Conservation (phyloP, 2,797 vertebrate genomes). For the Enteromius unitaeniatus region DNA sequence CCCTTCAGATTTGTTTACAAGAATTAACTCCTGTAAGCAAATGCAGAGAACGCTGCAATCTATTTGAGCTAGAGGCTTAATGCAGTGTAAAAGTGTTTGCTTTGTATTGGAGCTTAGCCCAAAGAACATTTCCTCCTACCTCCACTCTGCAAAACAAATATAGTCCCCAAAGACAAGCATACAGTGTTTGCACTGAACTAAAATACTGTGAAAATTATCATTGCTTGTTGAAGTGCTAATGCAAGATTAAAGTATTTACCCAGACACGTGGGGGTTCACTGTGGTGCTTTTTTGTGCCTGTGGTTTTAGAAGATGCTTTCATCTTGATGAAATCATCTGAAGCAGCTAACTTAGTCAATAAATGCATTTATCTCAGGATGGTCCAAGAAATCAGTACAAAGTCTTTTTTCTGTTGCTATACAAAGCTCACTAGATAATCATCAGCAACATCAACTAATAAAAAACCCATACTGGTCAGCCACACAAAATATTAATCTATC, state of each 20-base stretch:
- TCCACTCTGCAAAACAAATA: conserved; percentile 67
- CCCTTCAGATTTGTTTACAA: conserved; percentile 37
- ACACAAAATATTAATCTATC: background rate
- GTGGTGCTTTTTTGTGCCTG: conserved; percentile 55
- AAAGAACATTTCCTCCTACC: conserved; percentile 66
- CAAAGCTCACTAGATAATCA: too few species aligned
- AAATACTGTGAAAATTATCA: conserved; percentile 62
- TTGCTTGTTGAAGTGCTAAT: conserved; percentile 72
- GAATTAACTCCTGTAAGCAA: conserved; percentile 46
- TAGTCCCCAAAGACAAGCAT: conserved; percentile 72
- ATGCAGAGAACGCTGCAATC: conserved; percentile 43
- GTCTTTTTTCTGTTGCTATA: background rate
- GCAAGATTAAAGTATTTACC: conserved; percentile 79
- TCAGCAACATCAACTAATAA: background rate
- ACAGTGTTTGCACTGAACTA: conserved; percentile 70
- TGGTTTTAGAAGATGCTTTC: conserved; percentile 21
- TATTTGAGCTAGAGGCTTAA: conserved; percentile 50
- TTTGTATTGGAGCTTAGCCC: conserved; percentile 63
- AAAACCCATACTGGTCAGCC: background rate
- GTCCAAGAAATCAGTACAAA: background rate
- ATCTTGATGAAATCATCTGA: conserved; percentile 12
- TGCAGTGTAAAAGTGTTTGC: conserved; percentile 64
- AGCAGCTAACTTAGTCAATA: background rate
- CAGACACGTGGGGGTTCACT: conserved; percentile 71
- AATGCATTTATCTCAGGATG: conserved; percentile 4